These are phyloP conservation scores for Cynocephalus volans DNA, from an alignment of 2,113 vertebrate species.

Conservation along the genomic window DNA sequence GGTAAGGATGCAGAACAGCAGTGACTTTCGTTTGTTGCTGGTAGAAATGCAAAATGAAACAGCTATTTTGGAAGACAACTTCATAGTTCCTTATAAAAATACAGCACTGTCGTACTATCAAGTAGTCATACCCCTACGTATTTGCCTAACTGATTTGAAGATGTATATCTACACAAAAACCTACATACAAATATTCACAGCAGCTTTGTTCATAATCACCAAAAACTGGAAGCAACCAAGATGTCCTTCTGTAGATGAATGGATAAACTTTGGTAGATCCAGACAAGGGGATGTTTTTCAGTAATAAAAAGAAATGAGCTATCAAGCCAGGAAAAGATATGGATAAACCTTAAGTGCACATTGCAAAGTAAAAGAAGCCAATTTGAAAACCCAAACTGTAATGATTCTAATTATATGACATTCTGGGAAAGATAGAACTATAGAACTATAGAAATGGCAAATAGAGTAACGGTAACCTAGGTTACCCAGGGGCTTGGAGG, in stretches of 20 bases:
- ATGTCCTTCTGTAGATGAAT: neutral
- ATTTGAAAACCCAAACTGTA: neutral
- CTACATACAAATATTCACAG: neutral
- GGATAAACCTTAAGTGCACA: neutral
- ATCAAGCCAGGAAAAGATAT: neutral
- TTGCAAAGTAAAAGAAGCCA: neutral
- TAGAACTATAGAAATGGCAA: neutral
- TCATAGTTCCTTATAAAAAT: neutral
- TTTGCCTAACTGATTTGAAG: neutral
- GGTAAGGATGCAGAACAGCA: neutral
- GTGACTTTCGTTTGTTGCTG: neutral
- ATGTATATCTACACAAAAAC: neutral
- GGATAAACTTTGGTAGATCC: neutral
- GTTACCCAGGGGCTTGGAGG: neutral
- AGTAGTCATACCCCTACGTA: neutral
- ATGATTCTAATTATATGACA: neutral
- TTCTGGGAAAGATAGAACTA: neutral
- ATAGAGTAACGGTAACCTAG: neutral
- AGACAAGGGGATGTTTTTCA: neutral
- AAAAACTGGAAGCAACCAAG: neutral
- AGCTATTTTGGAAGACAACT: neutral
- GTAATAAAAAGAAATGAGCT: neutral
- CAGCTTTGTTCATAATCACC: neutral
- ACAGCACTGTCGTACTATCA: neutral
- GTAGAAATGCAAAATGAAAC: neutral